Evolutionary conservation across 2,113 vertebrate species (phyloP).

Genomic region (Hylia prasina): DNA sequence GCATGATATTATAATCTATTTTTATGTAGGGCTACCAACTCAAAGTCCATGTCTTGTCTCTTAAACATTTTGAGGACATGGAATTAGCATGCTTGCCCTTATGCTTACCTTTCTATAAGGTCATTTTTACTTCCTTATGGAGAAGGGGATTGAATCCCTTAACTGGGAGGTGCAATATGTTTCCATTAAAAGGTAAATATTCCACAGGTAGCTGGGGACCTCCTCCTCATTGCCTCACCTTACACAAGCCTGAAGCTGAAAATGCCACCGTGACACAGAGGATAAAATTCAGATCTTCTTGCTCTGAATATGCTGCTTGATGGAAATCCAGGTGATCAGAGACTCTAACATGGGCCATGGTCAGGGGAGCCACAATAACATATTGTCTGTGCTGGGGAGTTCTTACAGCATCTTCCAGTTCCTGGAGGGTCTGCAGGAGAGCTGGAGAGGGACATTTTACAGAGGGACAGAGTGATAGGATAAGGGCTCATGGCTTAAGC

Average conservation of each 20-base stretch:
- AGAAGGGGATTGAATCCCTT: background rate
- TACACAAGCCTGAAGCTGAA: background rate
- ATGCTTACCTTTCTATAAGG: background rate
- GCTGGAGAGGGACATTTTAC: background rate
- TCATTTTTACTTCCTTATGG: background rate
- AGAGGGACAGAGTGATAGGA: background rate
- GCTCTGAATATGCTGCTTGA: fast-evolving
- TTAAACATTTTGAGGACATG: background rate
- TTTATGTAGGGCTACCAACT: background rate
- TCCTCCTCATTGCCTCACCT: background rate
- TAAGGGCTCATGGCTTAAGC: background rate
- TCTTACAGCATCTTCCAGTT: background rate
- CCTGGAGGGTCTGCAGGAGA: background rate
- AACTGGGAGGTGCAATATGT: background rate
- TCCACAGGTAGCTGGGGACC: background rate
- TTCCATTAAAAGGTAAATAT: background rate
- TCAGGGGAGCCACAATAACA: background rate
- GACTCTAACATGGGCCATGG: background rate
- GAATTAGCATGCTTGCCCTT: background rate
- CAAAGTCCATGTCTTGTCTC: background rate
- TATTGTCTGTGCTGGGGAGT: background rate
- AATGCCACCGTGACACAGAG: background rate
- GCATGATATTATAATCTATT: background rate
- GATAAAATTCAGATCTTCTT: background rate
- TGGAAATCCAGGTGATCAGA: background rate